Evolutionary conservation across 2,888 invertebrate species (phyloP).

Genomic region (Arctia plantaginis): DNA sequence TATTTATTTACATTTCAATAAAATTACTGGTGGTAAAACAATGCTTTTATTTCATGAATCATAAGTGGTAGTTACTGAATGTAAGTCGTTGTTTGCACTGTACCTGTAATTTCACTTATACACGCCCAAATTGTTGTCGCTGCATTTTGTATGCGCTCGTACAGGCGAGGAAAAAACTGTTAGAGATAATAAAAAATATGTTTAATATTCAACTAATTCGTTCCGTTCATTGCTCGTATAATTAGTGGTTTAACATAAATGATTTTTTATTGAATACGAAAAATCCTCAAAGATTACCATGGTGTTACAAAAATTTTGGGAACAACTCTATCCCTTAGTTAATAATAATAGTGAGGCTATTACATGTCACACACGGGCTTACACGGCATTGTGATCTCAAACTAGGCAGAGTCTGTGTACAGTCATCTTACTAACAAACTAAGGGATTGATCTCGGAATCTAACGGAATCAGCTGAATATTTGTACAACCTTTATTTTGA

Average conservation of each 20-base stretch:
- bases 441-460: no score
- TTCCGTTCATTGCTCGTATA: not conserved
- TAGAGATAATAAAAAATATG: not conserved
- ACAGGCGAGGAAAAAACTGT: conserved; percentile 30
- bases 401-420: no score
- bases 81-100: conserved; percentile 29
- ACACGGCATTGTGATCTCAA: no score
- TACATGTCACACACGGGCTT: no score
- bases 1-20: conserved; percentile 49
- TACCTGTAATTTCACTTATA: conserved; percentile 45
- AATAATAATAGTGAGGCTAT: no score
- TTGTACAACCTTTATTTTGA: no score
- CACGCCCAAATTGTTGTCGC: conserved; percentile 52
- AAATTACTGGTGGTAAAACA: conserved; percentile 28
- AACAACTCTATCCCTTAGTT: no score
- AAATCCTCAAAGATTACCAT: not conserved
- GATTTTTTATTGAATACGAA: not conserved
- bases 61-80: conserved; percentile 24
- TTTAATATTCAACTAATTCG: not conserved
- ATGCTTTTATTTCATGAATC: conserved; percentile 31
- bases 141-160: conserved; percentile 47
- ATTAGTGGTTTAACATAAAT: not conserved
- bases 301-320: no score
- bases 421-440: no score
- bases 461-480: no score